Evolutionary conservation across 2,888 invertebrate genomes (phyloP), one percentile per base, ranked within the genome.

Genomic region (Resseliella maxima): DNA sequence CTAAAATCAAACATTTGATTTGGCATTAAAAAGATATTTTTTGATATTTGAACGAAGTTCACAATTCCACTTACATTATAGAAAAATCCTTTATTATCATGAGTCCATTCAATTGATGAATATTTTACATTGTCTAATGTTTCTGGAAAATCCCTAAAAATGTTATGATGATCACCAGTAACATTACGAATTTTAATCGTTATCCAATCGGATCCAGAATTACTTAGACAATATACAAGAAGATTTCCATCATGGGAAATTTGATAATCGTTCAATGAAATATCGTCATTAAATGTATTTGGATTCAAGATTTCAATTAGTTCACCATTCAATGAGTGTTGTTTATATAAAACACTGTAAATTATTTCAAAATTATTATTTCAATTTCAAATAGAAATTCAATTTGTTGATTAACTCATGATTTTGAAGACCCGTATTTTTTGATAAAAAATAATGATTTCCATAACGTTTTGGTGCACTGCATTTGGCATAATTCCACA

Each of bases 401-500:
- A 18, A 10, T 35, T 27, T 24, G 2, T 72, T 72, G 18, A 5
- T 91, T 91, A 89, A 97, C 97, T 95, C 96, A 91, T 99, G 99
- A 91, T 99, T 99, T 92, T 99, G 99, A 87, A 99, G 92, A 0
- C 99, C 99, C 50, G 96, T 95, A 90, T 99, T 99, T 92, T 95
- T 95, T 89, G 94, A 96, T 91, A 96, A 98, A 91, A 96, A 99
- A 91, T 98, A 99, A 86, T 89, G 89, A 27, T 90, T 92, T 2
- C 98, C 99, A 89, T 95, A 94, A 88, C 94, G 94, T 89, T 93
- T 94, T 0, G 98, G 98, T 88, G 96, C 96, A 0, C 96, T 95
- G 91, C 96, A 97, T 92, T 98, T 98, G 21, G 98, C 97, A 91
- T 96, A 99, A 91, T 99, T 96, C 98, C 98, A 98, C 41, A 98